phyloP scores from a whole-genome alignment of 2,888 invertebrate genomes.

The Conchocele bisecta region DNA sequence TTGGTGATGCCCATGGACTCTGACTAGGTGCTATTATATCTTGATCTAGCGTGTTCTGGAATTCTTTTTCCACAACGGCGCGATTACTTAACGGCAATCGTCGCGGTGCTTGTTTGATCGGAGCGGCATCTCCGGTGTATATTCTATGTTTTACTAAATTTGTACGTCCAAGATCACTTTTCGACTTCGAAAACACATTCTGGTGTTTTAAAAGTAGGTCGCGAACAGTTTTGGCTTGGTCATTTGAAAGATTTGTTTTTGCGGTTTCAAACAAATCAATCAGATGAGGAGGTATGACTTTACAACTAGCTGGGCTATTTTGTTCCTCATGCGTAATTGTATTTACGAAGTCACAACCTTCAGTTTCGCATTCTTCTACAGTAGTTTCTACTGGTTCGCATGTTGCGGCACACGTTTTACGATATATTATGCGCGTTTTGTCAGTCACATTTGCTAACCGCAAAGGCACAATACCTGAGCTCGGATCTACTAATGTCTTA shows the following conservation, averaged over 20 bases:
- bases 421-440: background rate
- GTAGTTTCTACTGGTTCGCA: background rate
- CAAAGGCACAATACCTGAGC: background rate
- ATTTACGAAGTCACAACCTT: background rate
- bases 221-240: background rate
- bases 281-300: background rate
- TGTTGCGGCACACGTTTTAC: background rate
- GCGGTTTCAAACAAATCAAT: no score
- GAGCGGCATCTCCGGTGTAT: no score
- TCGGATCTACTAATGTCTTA: background rate
- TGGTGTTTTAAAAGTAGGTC: slow-evolving; percentile 1
- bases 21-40: background rate
- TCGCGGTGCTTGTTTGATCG: background rate
- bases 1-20: background rate
- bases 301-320: background rate
- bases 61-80: background rate
- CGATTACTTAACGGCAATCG: background rate
- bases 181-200: background rate
- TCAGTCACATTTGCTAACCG: background rate
- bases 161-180: slow-evolving; percentile 10
- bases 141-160: no score
- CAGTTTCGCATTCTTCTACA: background rate
- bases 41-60: background rate
- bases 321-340: background rate
- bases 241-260: no score